These are phyloP conservation scores for Ochotona princeps DNA, from an alignment of 2,113 vertebrate species.

Conservation along the genomic window DNA sequence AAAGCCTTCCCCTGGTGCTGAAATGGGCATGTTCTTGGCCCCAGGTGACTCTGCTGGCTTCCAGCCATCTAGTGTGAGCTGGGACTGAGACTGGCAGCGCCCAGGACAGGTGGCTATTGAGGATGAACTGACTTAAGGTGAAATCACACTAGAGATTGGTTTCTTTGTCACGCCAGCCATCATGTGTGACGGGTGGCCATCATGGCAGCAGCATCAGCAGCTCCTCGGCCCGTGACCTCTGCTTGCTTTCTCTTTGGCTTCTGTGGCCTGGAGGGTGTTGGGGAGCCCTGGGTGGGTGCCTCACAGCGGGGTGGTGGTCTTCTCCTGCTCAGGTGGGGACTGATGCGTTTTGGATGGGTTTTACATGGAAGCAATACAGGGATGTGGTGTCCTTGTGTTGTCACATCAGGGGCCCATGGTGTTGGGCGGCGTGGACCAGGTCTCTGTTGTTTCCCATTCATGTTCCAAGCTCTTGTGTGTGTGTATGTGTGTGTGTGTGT, in stretches of 20 bases:
- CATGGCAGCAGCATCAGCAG: accelerated
- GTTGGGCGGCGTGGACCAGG: accelerated
- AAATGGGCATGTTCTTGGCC: too few species aligned
- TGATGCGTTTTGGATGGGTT: background rate
- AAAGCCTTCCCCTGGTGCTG: too few species aligned
- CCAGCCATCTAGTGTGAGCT: background rate
- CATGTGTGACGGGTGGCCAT: accelerated
- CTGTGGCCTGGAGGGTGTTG: accelerated
- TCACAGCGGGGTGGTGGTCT: background rate
- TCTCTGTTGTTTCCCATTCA: background rate
- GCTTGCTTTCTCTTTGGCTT: background rate
- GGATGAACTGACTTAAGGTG: background rate
- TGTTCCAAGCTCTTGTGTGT: too few species aligned
- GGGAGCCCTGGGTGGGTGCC: background rate
- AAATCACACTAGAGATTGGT: background rate
- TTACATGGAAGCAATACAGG: accelerated
- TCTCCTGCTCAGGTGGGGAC: background rate
- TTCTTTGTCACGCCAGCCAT: background rate
- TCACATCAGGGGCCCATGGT: accelerated
- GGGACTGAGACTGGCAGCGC: background rate
- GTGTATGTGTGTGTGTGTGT: too few species aligned
- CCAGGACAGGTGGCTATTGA: background rate
- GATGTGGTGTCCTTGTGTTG: accelerated
- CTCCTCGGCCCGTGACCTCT: background rate
- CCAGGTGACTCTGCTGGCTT: background rate